These are phyloP conservation scores for Nomada ruficornis DNA, from an alignment of 2,888 invertebrate species.

Conservation along the genomic window DNA sequence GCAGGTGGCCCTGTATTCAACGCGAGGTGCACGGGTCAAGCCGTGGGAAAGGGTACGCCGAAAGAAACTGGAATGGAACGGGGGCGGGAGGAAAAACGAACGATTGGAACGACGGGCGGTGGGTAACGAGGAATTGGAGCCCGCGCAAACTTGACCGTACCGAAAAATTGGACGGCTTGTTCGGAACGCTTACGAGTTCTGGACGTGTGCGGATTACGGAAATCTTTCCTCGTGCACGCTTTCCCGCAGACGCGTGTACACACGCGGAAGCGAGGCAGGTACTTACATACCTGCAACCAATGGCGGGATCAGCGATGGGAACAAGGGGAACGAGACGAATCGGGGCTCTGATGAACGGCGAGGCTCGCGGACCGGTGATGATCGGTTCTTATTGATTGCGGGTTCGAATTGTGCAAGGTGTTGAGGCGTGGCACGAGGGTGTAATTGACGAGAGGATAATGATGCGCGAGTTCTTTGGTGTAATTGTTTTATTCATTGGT, in stretches of 20 bases:
- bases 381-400: neutral
- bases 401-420: neutral
- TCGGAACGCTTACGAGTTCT: constrained; percentile 77
- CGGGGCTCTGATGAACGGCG: neutral
- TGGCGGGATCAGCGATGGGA: constrained; percentile 35
- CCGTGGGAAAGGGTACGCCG: constrained; percentile 42
- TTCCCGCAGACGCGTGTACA: constrained; percentile 13
- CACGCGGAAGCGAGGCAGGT: neutral
- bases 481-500: too few species aligned
- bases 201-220: constrained; percentile 78
- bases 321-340: constrained; percentile 7
- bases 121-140: constrained; percentile 71
- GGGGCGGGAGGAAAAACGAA: constrained; percentile 24
- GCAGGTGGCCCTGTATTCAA: constrained; percentile 68
- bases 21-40: constrained; percentile 65
- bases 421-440: neutral
- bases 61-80: constrained; percentile 33
- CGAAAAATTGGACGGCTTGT: constrained; percentile 81
- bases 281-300: neutral
- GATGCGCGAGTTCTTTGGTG: too few species aligned
- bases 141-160: constrained; percentile 76
- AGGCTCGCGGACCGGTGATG: neutral
- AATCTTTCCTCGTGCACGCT: constrained; percentile 44
- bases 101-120: constrained; percentile 20
- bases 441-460: neutral